phyloP scores from a whole-genome alignment of 2,797 vertebrate genomes.

The Arnoldichthys spilopterus region DNA sequence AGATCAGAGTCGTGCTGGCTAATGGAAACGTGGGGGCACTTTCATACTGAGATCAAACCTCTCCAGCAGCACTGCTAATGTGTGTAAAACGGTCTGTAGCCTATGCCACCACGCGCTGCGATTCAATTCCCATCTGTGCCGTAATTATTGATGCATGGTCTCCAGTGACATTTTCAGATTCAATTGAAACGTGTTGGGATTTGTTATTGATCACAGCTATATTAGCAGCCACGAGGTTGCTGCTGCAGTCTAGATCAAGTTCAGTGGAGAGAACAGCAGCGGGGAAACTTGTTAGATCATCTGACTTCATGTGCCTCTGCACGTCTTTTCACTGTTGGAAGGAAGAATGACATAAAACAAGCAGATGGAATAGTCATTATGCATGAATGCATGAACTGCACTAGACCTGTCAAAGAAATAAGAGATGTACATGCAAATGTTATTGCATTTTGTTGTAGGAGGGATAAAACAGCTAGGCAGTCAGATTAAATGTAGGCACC shows the following conservation, averaged over 20 bases:
- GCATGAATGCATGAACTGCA: conserved; percentile 11
- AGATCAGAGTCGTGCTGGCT: conserved; percentile 53
- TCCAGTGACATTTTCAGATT: conserved; percentile 38
- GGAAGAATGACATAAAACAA: neutral
- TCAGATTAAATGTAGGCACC: neutral
- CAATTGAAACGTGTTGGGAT: conserved; percentile 39
- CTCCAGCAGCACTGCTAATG: conserved; percentile 52
- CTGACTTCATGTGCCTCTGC: conserved; percentile 18
- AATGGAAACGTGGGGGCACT: conserved; percentile 56
- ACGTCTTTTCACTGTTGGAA: neutral
- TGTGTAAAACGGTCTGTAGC: conserved; percentile 44
- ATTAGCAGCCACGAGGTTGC: conserved; percentile 32
- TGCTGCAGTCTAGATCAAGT: conserved; percentile 45
- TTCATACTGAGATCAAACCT: conserved; percentile 61
- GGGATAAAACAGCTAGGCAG: neutral
- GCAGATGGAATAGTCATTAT: conserved; percentile 13
- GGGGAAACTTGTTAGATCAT: conserved; percentile 30
- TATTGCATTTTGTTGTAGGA: neutral
- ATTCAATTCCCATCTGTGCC: conserved; percentile 47
- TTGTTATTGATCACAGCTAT: conserved; percentile 49
- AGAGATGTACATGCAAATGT: conserved; percentile 14
- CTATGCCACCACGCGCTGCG: conserved; percentile 32
- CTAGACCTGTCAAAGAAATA: conserved; percentile 1
- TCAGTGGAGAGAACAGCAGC: conserved; percentile 41
- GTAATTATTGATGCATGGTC: conserved; percentile 54